Evolutionary conservation across 2,797 vertebrate species (phyloP).

Genomic region (Psittacula derbiana): DNA sequence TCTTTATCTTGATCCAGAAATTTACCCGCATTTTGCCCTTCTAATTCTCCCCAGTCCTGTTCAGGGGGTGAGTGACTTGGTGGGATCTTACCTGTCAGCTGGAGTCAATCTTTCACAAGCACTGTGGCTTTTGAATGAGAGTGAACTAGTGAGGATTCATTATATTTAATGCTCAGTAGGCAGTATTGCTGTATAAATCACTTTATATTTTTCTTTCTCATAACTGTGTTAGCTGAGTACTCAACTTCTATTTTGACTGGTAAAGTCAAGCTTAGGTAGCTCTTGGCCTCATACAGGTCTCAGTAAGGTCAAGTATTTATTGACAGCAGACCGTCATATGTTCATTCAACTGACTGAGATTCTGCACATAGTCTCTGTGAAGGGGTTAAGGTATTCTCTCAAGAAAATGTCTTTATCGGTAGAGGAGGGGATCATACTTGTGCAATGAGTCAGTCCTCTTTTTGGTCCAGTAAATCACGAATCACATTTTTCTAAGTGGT

Average conservation of each 20-base stretch:
- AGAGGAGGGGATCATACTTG: background rate
- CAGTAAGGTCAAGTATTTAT: background rate
- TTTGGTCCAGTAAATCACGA: background rate
- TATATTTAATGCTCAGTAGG: background rate
- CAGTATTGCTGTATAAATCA: background rate
- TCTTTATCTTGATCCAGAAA: background rate
- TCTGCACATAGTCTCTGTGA: background rate
- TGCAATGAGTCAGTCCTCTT: background rate
- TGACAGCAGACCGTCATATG: background rate
- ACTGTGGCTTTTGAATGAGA: background rate
- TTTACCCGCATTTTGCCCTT: background rate
- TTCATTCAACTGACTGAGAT: background rate
- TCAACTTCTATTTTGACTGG: background rate
- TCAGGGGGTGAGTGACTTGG: no score
- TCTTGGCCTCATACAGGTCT: background rate
- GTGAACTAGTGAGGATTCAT: background rate
- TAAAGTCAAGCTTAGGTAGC: background rate
- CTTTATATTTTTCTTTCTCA: background rate
- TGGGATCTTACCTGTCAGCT: background rate
- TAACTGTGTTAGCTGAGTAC: background rate
- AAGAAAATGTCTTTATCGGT: background rate
- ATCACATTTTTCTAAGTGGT: background rate
- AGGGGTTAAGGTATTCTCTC: background rate
- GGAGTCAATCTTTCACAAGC: background rate
- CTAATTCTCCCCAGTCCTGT: accelerated